Percentiles rank a stretch among this genome's conserved stretches.
phyloP scores from a whole-genome alignment of 2,797 vertebrate genomes.

The Sebastes taczanowskii region DNA sequence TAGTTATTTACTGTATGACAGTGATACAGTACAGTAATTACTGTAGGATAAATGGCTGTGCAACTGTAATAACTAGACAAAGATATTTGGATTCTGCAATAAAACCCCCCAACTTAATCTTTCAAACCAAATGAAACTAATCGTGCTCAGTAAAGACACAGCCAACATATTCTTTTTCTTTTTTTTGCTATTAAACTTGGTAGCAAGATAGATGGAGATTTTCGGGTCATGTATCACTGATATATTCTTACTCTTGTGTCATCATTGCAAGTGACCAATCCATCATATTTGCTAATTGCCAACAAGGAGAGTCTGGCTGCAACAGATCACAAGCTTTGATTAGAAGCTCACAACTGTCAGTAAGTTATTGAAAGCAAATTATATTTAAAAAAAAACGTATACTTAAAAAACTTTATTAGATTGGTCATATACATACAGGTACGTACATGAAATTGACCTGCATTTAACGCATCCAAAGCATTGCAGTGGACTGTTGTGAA shows the following conservation, averaged over 20 bases:
- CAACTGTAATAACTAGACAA: not conserved
- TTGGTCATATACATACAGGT: too few relatives aligned
- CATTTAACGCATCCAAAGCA: too few relatives aligned
- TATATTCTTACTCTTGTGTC: not conserved
- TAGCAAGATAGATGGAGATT: not conserved
- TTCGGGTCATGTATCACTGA: not conserved
- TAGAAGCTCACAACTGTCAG: not conserved
- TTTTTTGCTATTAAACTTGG: not conserved
- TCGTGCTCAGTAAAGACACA: not conserved
- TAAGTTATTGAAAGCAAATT: not conserved
- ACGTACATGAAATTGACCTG: too few relatives aligned
- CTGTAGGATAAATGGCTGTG: not conserved
- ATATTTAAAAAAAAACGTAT: too few relatives aligned
- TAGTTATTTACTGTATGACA: not conserved
- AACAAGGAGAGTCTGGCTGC: not conserved
- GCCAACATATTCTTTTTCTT: not conserved
- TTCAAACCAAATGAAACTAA: not conserved
- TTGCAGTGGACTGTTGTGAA: too few relatives aligned
- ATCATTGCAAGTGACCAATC: not conserved
- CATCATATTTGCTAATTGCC: conserved; percentile 2
- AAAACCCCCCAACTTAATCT: not conserved
- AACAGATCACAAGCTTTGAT: not conserved
- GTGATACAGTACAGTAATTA: not conserved
- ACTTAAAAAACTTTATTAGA: too few relatives aligned
- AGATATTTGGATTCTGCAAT: not conserved